Conservation (phyloP, 2,888 invertebrate genomes). For the Conchocele bisecta region DNA sequence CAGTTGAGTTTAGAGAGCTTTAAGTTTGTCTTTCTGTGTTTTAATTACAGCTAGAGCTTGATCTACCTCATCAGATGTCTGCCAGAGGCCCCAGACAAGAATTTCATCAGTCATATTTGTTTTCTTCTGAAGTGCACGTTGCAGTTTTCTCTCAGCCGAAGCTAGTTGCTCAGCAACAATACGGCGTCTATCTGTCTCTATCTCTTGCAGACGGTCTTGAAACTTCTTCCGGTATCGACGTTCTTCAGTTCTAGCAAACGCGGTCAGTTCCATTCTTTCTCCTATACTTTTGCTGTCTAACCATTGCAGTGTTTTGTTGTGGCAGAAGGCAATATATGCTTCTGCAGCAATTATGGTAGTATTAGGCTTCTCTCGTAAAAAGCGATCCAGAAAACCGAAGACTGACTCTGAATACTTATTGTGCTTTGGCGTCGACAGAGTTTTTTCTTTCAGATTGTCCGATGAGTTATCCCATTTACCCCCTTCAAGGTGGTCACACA, state of each 20-base stretch:
- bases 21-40: slow-evolving; percentile 36
- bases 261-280: slow-evolving; percentile 13
- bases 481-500: slow-evolving; percentile 35
- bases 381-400: slow-evolving; percentile 38
- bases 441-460: too few species aligned
- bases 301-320: slow-evolving; percentile 40
- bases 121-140: slow-evolving; percentile 7
- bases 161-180: slow-evolving; percentile 21
- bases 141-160: slow-evolving; percentile 14
- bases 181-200: slow-evolving; percentile 28
- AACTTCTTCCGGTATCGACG: slow-evolving; percentile 9
- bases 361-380: slow-evolving; percentile 41
- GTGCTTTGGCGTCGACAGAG: slow-evolving; percentile 38
- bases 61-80: slow-evolving; percentile 38
- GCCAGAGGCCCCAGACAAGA: slow-evolving; percentile 50
- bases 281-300: slow-evolving; percentile 15
- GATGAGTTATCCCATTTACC: slow-evolving; percentile 25
- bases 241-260: slow-evolving; percentile 20
- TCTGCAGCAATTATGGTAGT: slow-evolving; percentile 27
- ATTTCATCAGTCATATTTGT: slow-evolving; percentile 25
- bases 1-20: slow-evolving; percentile 30
- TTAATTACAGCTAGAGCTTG: slow-evolving; percentile 12
- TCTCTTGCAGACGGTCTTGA: slow-evolving; percentile 35
- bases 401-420: slow-evolving; percentile 46
- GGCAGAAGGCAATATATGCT: slow-evolving; percentile 33